These are phyloP conservation scores for Gryllus bimaculatus DNA, from an alignment of 1,140 invertebrate genomes.

Conservation along the genomic window DNA sequence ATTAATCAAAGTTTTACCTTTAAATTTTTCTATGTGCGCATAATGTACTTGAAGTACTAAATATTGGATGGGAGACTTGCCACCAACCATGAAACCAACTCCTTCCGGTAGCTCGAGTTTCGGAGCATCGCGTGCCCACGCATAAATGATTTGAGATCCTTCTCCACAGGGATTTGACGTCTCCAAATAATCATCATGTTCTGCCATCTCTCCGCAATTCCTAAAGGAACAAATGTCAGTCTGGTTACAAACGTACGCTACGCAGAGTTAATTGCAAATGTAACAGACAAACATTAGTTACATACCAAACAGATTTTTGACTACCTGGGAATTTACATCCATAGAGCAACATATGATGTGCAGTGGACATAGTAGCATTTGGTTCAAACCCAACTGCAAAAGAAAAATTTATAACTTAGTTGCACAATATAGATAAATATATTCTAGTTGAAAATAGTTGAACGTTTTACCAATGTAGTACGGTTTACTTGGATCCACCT, in stretches of 20 bases:
- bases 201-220: slow-evolving; percentile 90
- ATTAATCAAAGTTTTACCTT: slow-evolving; percentile 37
- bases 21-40: slow-evolving; percentile 54
- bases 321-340: slow-evolving; percentile 81
- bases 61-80: slow-evolving; percentile 61
- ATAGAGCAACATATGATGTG: slow-evolving; percentile 95
- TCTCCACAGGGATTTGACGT: slow-evolving; percentile 56
- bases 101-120: slow-evolving; percentile 71
- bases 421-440: not conserved
- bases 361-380: slow-evolving; percentile 79
- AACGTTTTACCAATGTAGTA: slow-evolving; percentile 60
- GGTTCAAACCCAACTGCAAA: slow-evolving; percentile 83
- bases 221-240: slow-evolving; percentile 33
- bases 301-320: slow-evolving; percentile 64
- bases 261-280: no score
- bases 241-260: not conserved
- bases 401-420: slow-evolving; percentile 22
- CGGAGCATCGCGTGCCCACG: slow-evolving; percentile 94
- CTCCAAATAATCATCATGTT: slow-evolving; percentile 33
- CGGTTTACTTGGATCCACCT: slow-evolving; percentile 53
- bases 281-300: no score
- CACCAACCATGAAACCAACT: slow-evolving; percentile 72
- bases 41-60: slow-evolving; percentile 93
- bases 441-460: not conserved
- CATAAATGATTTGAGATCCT: slow-evolving; percentile 82